Evolutionary conservation across 2,797 vertebrate species (phyloP).

Genomic region (Siniperca scherzeri): DNA sequence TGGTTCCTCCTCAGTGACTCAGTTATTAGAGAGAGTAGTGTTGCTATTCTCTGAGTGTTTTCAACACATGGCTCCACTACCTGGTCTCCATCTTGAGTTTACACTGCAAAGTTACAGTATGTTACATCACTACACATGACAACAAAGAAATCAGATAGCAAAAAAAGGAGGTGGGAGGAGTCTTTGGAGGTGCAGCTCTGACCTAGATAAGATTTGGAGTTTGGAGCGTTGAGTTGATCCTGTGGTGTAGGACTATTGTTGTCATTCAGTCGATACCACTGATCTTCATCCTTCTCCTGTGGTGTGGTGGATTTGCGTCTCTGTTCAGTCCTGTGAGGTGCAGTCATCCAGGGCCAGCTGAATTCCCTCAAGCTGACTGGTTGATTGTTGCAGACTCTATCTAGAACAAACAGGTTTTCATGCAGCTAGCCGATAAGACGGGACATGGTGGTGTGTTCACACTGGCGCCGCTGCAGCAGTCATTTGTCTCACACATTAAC

Average conservation of each 20-base stretch:
- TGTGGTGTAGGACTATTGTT: conserved; percentile 70
- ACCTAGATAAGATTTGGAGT: conserved; percentile 81
- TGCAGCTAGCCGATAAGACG: conserved; percentile 76
- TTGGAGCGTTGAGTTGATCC: conserved; percentile 56
- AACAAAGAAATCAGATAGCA: conserved; percentile 69
- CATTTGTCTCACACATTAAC: conserved; percentile 79
- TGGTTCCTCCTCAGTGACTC: neutral
- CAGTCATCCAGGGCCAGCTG: conserved; percentile 55
- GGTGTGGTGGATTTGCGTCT: conserved; percentile 61
- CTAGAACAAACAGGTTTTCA: conserved; percentile 82
- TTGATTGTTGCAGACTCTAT: conserved; percentile 74
- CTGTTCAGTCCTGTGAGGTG: conserved; percentile 59
- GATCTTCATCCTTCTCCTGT: conserved; percentile 68
- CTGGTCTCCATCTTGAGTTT: conserved; percentile 68
- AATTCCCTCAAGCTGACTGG: conserved; percentile 66
- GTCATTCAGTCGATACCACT: conserved; percentile 70
- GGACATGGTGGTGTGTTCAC: conserved; percentile 66
- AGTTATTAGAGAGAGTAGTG: conserved; percentile 28
- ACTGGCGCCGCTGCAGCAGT: conserved; percentile 66
- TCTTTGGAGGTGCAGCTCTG: conserved; percentile 74
- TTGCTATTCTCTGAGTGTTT: conserved; percentile 26
- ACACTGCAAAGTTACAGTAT: conserved; percentile 72
- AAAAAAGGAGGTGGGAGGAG: conserved; percentile 59
- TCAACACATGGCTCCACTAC: conserved; percentile 31
- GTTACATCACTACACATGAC: conserved; percentile 78